phyloP scores from a whole-genome alignment of 2,113 vertebrate genomes.

The Trichomycterus rosablanca region DNA sequence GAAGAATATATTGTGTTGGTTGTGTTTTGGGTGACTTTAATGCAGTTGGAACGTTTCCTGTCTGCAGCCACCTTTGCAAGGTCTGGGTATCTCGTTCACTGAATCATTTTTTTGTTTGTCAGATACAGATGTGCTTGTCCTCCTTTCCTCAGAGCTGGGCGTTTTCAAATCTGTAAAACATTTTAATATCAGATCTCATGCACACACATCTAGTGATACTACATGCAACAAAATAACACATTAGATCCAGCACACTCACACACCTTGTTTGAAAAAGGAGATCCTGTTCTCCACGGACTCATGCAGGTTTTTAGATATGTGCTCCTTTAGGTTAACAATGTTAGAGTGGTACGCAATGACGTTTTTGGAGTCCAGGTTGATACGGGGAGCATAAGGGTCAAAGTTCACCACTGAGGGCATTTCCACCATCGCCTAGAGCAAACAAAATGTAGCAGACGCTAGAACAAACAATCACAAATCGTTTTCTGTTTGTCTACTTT shows the following conservation, averaged over 20 bases:
- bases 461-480: background rate
- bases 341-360: conserved; percentile 43
- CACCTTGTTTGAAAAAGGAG: conserved; percentile 46
- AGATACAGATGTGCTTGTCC: background rate
- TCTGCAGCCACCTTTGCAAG: too few relatives aligned
- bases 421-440: conserved; percentile 52
- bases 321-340: conserved; percentile 49
- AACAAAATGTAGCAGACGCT: background rate
- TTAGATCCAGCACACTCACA: conserved; percentile 4
- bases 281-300: conserved; percentile 54
- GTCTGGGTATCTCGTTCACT: background rate
- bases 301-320: conserved; percentile 49
- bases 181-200: conserved; percentile 1
- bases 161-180: conserved; percentile 30
- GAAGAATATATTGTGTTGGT: too few relatives aligned
- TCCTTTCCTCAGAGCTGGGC: background rate
- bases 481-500: too few relatives aligned
- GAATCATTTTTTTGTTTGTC: background rate
- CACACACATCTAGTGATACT: background rate
- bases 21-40: too few relatives aligned
- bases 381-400: conserved; percentile 55
- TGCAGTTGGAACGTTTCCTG: too few relatives aligned
- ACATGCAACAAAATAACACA: background rate
- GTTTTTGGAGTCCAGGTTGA: conserved; percentile 58
- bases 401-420: conserved; percentile 53